Conservation (phyloP, 2,113 vertebrate genomes). For the Alligator sinensis region DNA sequence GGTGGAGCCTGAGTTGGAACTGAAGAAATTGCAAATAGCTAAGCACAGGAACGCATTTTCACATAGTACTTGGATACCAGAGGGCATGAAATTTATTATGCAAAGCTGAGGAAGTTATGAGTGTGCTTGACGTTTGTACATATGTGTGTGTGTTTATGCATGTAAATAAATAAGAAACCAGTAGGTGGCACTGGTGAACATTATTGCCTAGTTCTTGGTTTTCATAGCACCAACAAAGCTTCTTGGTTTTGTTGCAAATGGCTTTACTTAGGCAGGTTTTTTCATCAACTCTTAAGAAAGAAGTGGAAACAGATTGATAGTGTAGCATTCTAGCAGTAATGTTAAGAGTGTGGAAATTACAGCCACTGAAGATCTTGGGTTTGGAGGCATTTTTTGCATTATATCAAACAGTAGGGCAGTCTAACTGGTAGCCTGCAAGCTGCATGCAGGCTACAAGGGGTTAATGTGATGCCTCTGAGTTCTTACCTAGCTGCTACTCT, state of each 20-base stretch:
- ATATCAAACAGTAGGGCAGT: too few relatives aligned
- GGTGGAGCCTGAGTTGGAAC: neutral
- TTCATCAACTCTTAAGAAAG: neutral
- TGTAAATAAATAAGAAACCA: neutral
- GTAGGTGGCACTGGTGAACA: neutral
- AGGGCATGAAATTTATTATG: neutral
- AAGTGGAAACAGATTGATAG: rapidly evolving
- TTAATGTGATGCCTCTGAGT: too few relatives aligned
- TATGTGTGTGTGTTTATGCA: neutral
- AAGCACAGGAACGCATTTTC: neutral
- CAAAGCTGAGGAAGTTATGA: neutral
- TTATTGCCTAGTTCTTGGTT: too few relatives aligned
- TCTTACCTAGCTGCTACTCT: too few relatives aligned
- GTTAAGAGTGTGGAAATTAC: neutral
- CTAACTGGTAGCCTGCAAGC: too few relatives aligned
- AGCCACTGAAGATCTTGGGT: neutral
- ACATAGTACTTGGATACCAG: neutral
- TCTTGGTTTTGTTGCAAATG: neutral
- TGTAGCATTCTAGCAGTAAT: neutral
- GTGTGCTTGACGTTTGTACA: neutral
- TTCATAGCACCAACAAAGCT: neutral
- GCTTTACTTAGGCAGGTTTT: neutral
- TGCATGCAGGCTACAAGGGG: too few relatives aligned
- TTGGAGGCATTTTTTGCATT: neutral
- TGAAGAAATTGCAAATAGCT: neutral